Percentiles rank a stretch among this genome's conserved stretches.
phyloP scores from a whole-genome alignment of 1,140 invertebrate species.

The Lutraria rhynchaena region DNA sequence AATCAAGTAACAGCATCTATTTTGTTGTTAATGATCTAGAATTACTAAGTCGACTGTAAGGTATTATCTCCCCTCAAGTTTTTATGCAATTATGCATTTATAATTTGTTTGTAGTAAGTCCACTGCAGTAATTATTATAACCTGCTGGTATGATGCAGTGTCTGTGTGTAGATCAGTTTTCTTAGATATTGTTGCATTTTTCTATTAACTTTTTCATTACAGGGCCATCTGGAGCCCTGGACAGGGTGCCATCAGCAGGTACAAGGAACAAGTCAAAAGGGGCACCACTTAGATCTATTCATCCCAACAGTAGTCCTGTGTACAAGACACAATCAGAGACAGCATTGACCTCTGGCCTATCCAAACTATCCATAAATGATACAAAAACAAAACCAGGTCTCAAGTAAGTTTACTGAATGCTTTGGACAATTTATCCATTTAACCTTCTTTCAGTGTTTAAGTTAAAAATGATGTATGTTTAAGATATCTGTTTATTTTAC shows the following conservation, averaged over 20 bases:
- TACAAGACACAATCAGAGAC: slow-evolving; percentile 69
- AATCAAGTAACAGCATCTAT: too few species aligned
- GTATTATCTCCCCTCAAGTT: neutral
- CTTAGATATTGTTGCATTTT: neutral
- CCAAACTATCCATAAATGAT: slow-evolving; percentile 51
- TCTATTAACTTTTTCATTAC: slow-evolving; percentile 9
- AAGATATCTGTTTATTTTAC: too few species aligned
- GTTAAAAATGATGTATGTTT: too few species aligned
- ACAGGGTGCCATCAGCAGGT: slow-evolving; percentile 61
- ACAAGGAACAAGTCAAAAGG: slow-evolving; percentile 41
- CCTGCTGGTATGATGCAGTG: neutral
- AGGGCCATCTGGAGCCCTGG: slow-evolving; percentile 54
- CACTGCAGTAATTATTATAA: neutral
- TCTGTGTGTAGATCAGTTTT: neutral
- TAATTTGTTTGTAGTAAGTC: neutral
- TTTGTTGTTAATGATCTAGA: too few species aligned
- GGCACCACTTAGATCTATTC: slow-evolving; percentile 58
- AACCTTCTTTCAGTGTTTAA: too few species aligned
- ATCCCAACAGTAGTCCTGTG: slow-evolving; percentile 69
- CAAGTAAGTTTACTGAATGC: slow-evolving; percentile 33
- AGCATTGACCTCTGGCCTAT: slow-evolving; percentile 32
- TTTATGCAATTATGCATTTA: neutral
- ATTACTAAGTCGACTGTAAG: neutral
- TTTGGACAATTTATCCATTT: too few species aligned
- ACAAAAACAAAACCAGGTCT: slow-evolving; percentile 26